Evolutionary conservation across 1,140 invertebrate genomes (phyloP).

Genomic region (Littorina saxatilis): DNA sequence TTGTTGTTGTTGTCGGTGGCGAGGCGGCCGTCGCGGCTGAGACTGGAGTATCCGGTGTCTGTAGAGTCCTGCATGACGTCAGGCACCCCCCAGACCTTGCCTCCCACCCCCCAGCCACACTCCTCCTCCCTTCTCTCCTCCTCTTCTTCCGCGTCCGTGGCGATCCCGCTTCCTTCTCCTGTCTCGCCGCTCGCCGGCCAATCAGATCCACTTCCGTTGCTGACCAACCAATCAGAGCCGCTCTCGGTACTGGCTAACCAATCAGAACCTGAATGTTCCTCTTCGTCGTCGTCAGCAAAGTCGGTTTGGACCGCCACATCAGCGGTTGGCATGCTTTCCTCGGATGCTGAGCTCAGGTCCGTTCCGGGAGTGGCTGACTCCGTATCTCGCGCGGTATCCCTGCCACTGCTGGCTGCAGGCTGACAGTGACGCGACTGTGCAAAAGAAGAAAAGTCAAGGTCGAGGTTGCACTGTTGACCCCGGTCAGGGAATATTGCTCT

Average conservation of each 20-base stretch:
- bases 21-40: conserved; percentile 48
- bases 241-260: conserved; percentile 34
- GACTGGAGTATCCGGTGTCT: conserved; percentile 61
- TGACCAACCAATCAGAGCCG: conserved; percentile 22
- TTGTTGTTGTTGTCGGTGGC: conserved; percentile 39
- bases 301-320: conserved; percentile 43
- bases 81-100: conserved; percentile 33
- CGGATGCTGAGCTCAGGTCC: neutral
- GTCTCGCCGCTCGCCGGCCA: neutral
- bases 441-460: neutral
- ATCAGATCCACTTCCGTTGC: conserved; percentile 26
- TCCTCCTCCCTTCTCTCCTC: conserved; percentile 11
- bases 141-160: conserved; percentile 6
- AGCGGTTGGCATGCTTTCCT: neutral
- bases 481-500: too few relatives aligned
- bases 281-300: conserved; percentile 40
- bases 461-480: neutral
- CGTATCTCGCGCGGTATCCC: neutral
- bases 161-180: neutral
- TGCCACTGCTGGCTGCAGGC: neutral
- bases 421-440: neutral
- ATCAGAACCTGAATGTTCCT: conserved; percentile 25
- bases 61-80: conserved; percentile 57
- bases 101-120: neutral
- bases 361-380: neutral